A percentile compares a stretch with the other conserved stretches of the same genome.
phyloP scores from a whole-genome alignment of 2,888 invertebrate species.

The Cremastobaeus sp. region DNA sequence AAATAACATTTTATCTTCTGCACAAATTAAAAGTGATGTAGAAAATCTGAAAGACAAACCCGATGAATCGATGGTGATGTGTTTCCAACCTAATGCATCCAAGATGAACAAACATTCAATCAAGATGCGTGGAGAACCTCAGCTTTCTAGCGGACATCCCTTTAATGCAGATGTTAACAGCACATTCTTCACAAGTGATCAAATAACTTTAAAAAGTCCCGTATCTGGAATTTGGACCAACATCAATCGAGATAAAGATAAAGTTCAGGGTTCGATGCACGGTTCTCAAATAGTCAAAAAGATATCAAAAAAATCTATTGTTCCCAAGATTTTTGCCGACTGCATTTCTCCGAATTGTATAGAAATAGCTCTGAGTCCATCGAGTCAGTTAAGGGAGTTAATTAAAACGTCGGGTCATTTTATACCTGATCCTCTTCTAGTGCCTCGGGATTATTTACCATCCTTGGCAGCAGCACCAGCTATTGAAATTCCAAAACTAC shows the following conservation, averaged over 20 bases:
- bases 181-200: slow-evolving; percentile 58
- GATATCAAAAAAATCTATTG: slow-evolving; percentile 1
- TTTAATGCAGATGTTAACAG: slow-evolving; percentile 64
- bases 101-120: slow-evolving; percentile 25
- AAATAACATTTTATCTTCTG: slow-evolving; percentile 67
- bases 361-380: slow-evolving; percentile 77
- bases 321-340: slow-evolving; percentile 6
- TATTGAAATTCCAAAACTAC: slow-evolving; percentile 86
- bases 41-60: slow-evolving; percentile 61
- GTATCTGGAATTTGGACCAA: slow-evolving; percentile 65
- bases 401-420: slow-evolving; percentile 83
- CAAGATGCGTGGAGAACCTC: slow-evolving; percentile 19
- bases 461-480: slow-evolving; percentile 86
- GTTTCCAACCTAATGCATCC: background rate
- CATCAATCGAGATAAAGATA: slow-evolving; percentile 48
- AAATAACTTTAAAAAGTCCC: slow-evolving; percentile 62
- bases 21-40: slow-evolving; percentile 59
- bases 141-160: slow-evolving; percentile 32
- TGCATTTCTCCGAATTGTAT: slow-evolving; percentile 62
- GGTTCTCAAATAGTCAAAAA: slow-evolving; percentile 17
- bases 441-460: slow-evolving; percentile 87
- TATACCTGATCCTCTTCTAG: slow-evolving; percentile 89
- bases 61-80: slow-evolving; percentile 12
- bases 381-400: slow-evolving; percentile 85
- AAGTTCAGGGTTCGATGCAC: slow-evolving; percentile 17